Base-by-base conservation (phyloP, 2,888 invertebrate species). In the Antitype chi region DNA sequence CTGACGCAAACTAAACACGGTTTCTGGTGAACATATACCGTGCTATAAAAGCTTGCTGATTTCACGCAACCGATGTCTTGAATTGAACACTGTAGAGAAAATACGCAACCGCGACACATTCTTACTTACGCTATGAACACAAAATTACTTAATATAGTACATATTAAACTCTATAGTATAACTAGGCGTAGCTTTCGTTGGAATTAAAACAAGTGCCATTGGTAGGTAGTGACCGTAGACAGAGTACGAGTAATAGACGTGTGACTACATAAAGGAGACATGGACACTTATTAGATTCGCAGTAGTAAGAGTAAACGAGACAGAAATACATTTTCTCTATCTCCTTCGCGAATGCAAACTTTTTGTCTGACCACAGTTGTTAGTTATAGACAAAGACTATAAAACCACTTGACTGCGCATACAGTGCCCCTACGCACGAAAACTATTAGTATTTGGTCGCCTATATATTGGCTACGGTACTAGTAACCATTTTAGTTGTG, bases 101-200 rank as follows among this genome's bases (percentile, higher is more conserved):
- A 68, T 17, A 57, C 57, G 23, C 32, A 84, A 80, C 43, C 68
- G 57, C 47, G 38, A 66, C 63, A 52, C 85, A 64, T 89, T 69
- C 38, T 67, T 53, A 47, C 73, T 82, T 82, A 87, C 2, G 20
- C 74, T 83, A 83, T 85, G 82, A 85, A 82, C 85, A 82, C 78
- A 77, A 71, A 20, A 32, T 68, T 38, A 69, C 17, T 69, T 82
- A 70, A 32, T 47, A 70, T 53, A 52, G 11, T 70, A 55, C 15
- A 38, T 74, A 69, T 63, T 47, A 47, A 15, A 74, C 25, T 67
- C n/a, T 11, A 20, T 23, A 38, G 2, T 25, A 53, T 62, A 55
- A 11, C 49, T 68, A 57, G 28, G 57, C 32, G 15, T 43, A 32
- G 47, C 32, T n/a, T 2, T 25, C 53, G 43, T 53, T 32, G 23